Conservation (phyloP, 2,888 invertebrate genomes). For the Drosophila paramelanica region DNA sequence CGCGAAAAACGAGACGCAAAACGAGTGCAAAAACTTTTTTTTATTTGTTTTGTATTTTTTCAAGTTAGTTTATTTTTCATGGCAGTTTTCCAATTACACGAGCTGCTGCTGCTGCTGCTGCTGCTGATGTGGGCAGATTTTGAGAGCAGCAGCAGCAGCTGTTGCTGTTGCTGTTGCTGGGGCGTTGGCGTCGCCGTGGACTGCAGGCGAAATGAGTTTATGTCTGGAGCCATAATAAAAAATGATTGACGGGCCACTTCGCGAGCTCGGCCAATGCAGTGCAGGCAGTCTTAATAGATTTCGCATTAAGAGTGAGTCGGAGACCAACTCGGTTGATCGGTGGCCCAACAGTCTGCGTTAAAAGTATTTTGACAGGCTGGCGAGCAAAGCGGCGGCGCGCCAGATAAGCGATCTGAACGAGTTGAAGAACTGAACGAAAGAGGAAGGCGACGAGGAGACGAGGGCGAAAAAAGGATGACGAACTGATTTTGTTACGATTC, state of each 20-base stretch:
- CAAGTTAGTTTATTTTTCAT: conserved; percentile 71
- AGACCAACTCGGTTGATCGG: conserved; percentile 29
- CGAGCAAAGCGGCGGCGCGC: conserved; percentile 29
- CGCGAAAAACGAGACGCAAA: conserved; percentile 60
- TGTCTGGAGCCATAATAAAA: conserved; percentile 79
- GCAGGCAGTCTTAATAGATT: conserved; percentile 71
- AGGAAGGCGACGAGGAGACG: too few relatives aligned
- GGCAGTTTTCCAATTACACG: conserved; percentile 75
- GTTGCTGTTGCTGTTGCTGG: conserved; percentile 54
- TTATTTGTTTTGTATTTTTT: conserved; percentile 1
- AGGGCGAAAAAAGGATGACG: conserved; percentile 59
- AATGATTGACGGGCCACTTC: conserved; percentile 78
- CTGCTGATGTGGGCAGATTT: conserved; percentile 68
- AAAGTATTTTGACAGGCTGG: conserved; percentile 78
- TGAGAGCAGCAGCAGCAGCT: conserved; percentile 30
- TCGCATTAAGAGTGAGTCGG: conserved; percentile 71
- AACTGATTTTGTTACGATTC: conserved; percentile 67
- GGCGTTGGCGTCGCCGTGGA: conserved; percentile 46
- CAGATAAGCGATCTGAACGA: conserved; percentile 67
- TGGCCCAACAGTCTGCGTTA: conserved; percentile 60
- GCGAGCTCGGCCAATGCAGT: conserved; percentile 42
- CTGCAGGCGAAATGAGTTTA: conserved; percentile 78
- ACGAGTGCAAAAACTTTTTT: conserved; percentile 63
- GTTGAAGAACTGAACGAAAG: too few relatives aligned
- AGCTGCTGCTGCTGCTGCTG: conserved; percentile 25